Base-by-base conservation (phyloP, 2,888 invertebrate species). In the Eupithecia pulchellata region DNA sequence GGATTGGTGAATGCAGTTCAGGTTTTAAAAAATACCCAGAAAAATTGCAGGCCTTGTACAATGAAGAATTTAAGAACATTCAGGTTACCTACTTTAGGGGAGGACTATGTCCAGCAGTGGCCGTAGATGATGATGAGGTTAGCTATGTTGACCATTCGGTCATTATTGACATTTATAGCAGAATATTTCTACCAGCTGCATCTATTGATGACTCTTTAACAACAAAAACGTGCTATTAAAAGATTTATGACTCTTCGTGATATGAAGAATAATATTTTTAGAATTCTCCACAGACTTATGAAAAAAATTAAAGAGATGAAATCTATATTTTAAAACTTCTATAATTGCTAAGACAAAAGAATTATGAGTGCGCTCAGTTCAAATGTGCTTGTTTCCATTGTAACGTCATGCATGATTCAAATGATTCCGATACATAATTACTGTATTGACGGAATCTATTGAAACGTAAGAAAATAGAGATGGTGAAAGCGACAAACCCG, bases 261-360 rank as follows among this genome's bases (percentile, higher is more conserved):
- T 61, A 57, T 42, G 39, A 73, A 69, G 70, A 70, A 73, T 55
- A 63, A 61, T 63, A 66, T 76, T 78, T 66, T 78, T 78, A 76
- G 80, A 80, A 78, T 77, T 78, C 78, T 76, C 76, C 73, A 74
- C 77, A 75, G 63, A 67, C 73, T 72, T 83, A 83, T 83, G 81
- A 81, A 86, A 86, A 84, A 85, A 87, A 83, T 82, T 80, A 81
- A 82, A 85, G 84, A 91, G 90, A 92, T 91, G 87, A 89, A 90
- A 92, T 92, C 90, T 89, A 91, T 91, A 89, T 91, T 91, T 92
- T 90, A 88, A 76, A 87, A 91, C 87, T 74, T 73, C 72, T 91
- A 88, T 92, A 92, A 92, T 92, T 91, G 92, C 89, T 86, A 82
- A 88, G 89, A 91, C 89, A 90, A 90, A 91, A 92, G 91, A 92